A percentile compares a stretch with the other conserved stretches of the same genome.
phyloP scores from a whole-genome alignment of 2,888 invertebrate species.

The Pseudococcus viburni region DNA sequence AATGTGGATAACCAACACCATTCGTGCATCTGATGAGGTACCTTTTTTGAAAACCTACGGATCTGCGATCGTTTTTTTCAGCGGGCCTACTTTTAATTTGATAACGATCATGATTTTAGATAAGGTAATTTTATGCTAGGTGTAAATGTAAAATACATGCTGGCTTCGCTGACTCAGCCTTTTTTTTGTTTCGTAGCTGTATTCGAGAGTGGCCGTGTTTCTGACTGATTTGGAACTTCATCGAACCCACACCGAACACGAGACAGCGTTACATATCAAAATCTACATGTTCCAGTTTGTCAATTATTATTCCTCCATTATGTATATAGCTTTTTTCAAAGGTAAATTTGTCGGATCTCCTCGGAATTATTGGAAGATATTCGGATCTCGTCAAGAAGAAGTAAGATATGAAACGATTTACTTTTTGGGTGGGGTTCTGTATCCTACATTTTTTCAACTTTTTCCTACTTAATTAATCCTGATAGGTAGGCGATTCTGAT shows the following conservation, averaged over 20 bases:
- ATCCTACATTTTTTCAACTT: no score
- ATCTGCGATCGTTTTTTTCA: constrained; percentile 87
- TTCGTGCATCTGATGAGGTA: constrained; percentile 73
- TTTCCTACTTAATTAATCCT: no score
- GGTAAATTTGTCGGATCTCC: constrained; percentile 90
- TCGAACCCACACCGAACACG: constrained; percentile 94
- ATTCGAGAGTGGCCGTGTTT: constrained; percentile 85
- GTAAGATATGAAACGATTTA: constrained; percentile 72
- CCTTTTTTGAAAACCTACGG: constrained; percentile 79
- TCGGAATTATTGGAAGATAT: constrained; percentile 81
- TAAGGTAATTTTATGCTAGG: constrained; percentile 73
- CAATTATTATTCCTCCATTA: constrained; percentile 96
- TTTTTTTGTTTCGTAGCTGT: constrained; percentile 74
- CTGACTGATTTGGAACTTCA: constrained; percentile 89
- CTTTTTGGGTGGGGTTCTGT: no score
- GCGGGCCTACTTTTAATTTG: constrained; percentile 93
- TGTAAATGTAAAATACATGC: background rate
- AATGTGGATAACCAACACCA: constrained; percentile 84
- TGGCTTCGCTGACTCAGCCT: background rate
- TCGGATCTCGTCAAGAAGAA: constrained; percentile 88
- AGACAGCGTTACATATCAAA: constrained; percentile 93
- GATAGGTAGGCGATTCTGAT: no score
- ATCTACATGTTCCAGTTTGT: constrained; percentile 96
- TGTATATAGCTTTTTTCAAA: constrained; percentile 94
- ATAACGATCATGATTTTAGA: constrained; percentile 91